Conservation (phyloP, 2,797 vertebrate species). For the Salmo trutta region DNA sequence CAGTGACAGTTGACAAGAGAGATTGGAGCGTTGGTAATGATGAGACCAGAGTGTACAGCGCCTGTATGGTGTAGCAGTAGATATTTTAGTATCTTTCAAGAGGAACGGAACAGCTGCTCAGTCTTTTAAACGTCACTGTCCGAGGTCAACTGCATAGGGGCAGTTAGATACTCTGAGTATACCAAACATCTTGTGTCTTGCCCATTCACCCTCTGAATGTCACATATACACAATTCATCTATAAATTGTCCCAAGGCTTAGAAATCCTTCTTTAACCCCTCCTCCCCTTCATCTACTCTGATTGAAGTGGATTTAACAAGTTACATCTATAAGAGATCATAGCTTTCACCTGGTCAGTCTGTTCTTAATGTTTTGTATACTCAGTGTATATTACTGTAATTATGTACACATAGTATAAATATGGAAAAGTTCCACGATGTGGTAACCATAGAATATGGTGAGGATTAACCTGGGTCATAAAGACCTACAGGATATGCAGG, state of each 20-base stretch:
- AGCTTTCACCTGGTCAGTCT: too few species aligned
- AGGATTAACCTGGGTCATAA: too few species aligned
- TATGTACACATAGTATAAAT: neutral
- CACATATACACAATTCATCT: neutral
- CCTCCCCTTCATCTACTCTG: too few species aligned
- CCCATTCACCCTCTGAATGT: too few species aligned
- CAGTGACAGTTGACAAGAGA: conserved; percentile 64
- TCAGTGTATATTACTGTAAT: neutral
- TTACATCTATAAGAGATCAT: too few species aligned
- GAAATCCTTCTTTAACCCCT: too few species aligned
- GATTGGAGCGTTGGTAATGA: conserved; percentile 53
- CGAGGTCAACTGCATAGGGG: conserved; percentile 38
- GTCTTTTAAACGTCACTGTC: conserved; percentile 28
- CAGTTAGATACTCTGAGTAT: conserved; percentile 3
- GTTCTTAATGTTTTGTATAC: too few species aligned
- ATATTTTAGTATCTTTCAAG: conserved; percentile 50
- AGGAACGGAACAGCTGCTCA: conserved; percentile 54
- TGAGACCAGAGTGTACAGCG: conserved; percentile 35
- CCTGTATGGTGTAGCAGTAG: conserved; percentile 26
- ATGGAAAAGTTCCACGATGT: neutral
- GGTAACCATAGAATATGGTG: neutral
- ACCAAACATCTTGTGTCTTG: too few species aligned
- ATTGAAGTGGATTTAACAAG: too few species aligned
- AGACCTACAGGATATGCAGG: too few species aligned
- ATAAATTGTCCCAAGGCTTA: too few species aligned